phyloP scores from a whole-genome alignment of 2,797 vertebrate genomes.

The Fundulus diaphanus region DNA sequence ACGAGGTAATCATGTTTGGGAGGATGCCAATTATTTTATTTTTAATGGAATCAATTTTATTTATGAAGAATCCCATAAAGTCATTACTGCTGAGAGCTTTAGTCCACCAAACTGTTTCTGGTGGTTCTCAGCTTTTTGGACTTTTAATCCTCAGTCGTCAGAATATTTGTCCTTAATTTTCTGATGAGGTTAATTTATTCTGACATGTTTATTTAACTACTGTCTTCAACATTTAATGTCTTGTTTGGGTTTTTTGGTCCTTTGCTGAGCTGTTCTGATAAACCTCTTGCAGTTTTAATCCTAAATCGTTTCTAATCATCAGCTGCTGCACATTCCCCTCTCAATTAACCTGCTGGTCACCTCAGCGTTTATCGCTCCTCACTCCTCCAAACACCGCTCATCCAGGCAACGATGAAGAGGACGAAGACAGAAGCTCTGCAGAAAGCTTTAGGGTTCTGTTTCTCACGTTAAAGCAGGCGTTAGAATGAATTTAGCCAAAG shows the following conservation, averaged over 20 bases:
- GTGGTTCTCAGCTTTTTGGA: too few relatives aligned
- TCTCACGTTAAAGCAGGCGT: too few relatives aligned
- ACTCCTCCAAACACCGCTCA: conserved; percentile 18
- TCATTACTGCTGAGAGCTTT: too few relatives aligned
- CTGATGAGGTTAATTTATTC: neutral
- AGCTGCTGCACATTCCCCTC: conserved; percentile 37
- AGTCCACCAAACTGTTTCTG: too few relatives aligned
- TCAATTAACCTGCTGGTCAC: conserved; percentile 55
- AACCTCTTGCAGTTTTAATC: neutral
- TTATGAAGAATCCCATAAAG: too few relatives aligned
- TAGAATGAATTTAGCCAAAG: too few relatives aligned
- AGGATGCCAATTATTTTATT: too few relatives aligned
- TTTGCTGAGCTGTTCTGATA: neutral
- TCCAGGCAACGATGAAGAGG: neutral
- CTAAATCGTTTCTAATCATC: neutral
- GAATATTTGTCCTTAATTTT: too few relatives aligned
- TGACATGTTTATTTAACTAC: neutral
- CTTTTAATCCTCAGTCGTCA: too few relatives aligned
- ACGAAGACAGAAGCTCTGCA: neutral
- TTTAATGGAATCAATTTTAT: too few relatives aligned
- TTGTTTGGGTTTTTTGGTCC: neutral
- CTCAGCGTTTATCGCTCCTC: conserved; percentile 35
- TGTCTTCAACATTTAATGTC: neutral
- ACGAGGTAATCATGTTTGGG: too few relatives aligned
- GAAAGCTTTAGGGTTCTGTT: too few relatives aligned